Evolutionary conservation across 2,797 vertebrate species (phyloP).

Genomic region (Caiman crocodilus): DNA sequence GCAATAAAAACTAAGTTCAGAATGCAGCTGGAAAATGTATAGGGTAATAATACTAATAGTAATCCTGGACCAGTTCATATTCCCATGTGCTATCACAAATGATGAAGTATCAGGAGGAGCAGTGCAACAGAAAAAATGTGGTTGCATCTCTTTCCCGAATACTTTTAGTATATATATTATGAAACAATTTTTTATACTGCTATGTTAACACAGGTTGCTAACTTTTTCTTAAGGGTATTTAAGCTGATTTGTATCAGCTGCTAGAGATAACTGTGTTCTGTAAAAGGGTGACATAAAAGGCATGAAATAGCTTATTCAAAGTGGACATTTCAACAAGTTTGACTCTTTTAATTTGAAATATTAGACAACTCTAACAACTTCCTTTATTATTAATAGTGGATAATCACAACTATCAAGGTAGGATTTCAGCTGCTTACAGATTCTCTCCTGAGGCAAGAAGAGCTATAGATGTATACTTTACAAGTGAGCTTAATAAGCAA

Average conservation of each 20-base stretch:
- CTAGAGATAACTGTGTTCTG: neutral
- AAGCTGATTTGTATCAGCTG: neutral
- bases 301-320: neutral
- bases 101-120: neutral
- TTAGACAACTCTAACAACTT: conserved; percentile 45
- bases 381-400: conserved; percentile 42
- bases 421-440: conserved; percentile 14
- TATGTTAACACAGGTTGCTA: too few relatives aligned
- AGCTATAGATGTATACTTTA: neutral
- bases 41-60: neutral
- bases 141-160: neutral
- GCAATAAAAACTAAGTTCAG: neutral
- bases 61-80: neutral
- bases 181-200: accelerated
- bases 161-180: neutral
- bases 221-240: neutral
- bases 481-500: neutral
- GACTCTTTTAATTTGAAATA: conserved; percentile 38
- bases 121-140: too few relatives aligned
- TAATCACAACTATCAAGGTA: conserved; percentile 55
- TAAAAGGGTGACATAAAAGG: neutral
- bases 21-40: neutral
- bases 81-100: neutral
- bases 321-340: conserved; percentile 38
- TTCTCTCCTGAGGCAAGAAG: conserved; percentile 35